Evolutionary conservation across 2,113 vertebrate genomes (phyloP).

Genomic region (Boulengeromyrus knoepffleri): DNA sequence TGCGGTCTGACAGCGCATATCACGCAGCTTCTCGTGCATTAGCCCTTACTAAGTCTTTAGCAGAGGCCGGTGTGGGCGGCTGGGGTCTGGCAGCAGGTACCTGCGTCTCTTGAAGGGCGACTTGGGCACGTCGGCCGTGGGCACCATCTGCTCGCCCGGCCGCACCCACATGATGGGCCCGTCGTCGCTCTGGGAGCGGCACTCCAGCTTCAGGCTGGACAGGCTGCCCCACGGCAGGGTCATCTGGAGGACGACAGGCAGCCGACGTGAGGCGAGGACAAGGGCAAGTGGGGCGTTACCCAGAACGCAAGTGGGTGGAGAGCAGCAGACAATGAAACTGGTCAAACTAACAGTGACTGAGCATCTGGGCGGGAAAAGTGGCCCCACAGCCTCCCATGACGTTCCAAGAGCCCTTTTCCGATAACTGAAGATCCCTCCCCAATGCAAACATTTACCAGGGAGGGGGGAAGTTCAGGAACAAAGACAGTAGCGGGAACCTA

Average conservation of each 20-base stretch:
- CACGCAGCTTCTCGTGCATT: too few relatives aligned
- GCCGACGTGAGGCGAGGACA: background rate
- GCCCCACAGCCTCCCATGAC: background rate
- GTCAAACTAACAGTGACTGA: background rate
- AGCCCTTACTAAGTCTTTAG: background rate
- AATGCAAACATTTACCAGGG: background rate
- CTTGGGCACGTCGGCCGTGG: slow-evolving; percentile 96
- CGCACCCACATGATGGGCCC: slow-evolving; percentile 98
- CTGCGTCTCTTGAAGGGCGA: slow-evolving; percentile 94
- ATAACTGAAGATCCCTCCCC: too few relatives aligned
- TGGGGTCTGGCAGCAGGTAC: slow-evolving; percentile 45
- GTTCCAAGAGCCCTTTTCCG: background rate
- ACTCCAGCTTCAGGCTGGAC: slow-evolving; percentile 86
- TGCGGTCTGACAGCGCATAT: background rate
- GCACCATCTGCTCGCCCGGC: slow-evolving; percentile 96
- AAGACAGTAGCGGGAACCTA: background rate
- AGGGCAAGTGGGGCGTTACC: background rate
- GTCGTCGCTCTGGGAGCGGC: slow-evolving; percentile 91
- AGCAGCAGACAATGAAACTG: background rate
- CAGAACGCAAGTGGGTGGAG: background rate
- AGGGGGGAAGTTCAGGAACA: background rate
- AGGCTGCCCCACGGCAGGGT: slow-evolving; percentile 93
- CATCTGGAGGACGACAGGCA: slow-evolving; percentile 62
- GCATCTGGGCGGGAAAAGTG: background rate
- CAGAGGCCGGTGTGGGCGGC: background rate